Conservation (phyloP, 2,888 invertebrate genomes). For the Mellilla xanthometata region DNA sequence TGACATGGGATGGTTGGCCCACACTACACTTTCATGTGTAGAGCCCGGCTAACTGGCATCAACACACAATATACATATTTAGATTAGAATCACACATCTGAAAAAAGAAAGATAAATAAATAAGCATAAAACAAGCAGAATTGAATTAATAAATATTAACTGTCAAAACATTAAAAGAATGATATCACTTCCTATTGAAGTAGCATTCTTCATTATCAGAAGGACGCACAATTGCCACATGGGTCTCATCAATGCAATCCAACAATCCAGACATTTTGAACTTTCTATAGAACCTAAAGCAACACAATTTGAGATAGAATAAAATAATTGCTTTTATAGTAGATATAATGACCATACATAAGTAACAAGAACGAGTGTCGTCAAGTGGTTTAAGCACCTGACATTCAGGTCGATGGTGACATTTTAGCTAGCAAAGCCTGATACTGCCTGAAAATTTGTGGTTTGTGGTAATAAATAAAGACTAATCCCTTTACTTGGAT, state of each 20-base stretch:
- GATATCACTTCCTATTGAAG: slow-evolving; percentile 5
- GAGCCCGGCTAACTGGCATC: slow-evolving; percentile 1
- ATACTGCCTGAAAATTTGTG: too few relatives aligned
- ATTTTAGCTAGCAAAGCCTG: too few relatives aligned
- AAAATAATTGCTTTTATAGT: too few relatives aligned
- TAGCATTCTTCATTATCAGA: slow-evolving; percentile 9
- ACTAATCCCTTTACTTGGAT: background rate
- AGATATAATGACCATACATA: background rate
- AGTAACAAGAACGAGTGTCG: background rate
- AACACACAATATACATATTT: slow-evolving; percentile 3
- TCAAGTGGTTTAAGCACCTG: background rate
- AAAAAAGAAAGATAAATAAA: too few relatives aligned
- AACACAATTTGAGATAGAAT: background rate
- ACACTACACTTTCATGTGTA: slow-evolving; percentile 1
- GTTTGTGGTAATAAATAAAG: too few relatives aligned
- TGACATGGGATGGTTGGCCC: background rate
- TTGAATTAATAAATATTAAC: slow-evolving; percentile 1
- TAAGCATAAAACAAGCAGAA: too few relatives aligned
- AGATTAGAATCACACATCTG: slow-evolving; percentile 2
- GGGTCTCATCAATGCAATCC: slow-evolving; percentile 9
- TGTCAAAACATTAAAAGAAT: slow-evolving; percentile 2
- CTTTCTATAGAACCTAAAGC: slow-evolving; percentile 1
- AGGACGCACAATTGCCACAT: slow-evolving; percentile 6
- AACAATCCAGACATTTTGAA: slow-evolving; percentile 2
- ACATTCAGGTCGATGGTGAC: too few relatives aligned